A percentile compares a stretch with the other conserved stretches of the same genome.
Conservation (phyloP, 2,797 vertebrate species). For the Parauchenoglanis punctatus region DNA sequence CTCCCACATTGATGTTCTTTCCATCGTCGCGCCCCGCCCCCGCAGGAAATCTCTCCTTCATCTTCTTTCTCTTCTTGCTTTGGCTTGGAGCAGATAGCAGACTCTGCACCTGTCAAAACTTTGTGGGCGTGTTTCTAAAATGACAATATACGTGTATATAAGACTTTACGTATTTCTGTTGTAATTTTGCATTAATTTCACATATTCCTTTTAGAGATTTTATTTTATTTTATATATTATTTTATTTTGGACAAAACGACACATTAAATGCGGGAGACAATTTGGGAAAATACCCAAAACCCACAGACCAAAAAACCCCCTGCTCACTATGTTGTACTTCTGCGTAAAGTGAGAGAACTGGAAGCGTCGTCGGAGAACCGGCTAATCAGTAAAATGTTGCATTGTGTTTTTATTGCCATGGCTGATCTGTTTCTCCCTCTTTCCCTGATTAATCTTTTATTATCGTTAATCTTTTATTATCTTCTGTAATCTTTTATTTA, state of each 20-base stretch:
- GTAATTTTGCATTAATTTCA: background rate
- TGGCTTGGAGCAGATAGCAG: background rate
- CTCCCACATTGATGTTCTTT: conserved; percentile 9
- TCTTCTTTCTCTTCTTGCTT: background rate
- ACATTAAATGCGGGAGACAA: background rate
- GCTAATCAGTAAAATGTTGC: background rate
- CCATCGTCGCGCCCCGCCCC: background rate
- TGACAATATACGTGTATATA: background rate
- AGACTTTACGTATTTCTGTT: background rate
- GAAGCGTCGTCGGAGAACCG: background rate
- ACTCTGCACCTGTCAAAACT: background rate
- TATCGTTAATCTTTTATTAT: background rate
- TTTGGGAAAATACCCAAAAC: background rate
- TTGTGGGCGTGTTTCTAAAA: background rate
- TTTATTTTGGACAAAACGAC: background rate
- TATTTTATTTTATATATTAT: too few species aligned
- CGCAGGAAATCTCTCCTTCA: background rate
- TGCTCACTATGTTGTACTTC: background rate
- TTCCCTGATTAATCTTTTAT: background rate
- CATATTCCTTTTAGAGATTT: background rate
- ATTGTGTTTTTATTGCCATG: background rate
- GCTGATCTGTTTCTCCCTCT: background rate
- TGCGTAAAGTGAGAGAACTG: background rate
- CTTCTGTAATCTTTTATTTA: background rate
- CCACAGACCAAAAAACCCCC: background rate